These are phyloP conservation scores for Drosophila mojavensis DNA, from an alignment of 1,140 invertebrate species.

Conservation along the genomic window DNA sequence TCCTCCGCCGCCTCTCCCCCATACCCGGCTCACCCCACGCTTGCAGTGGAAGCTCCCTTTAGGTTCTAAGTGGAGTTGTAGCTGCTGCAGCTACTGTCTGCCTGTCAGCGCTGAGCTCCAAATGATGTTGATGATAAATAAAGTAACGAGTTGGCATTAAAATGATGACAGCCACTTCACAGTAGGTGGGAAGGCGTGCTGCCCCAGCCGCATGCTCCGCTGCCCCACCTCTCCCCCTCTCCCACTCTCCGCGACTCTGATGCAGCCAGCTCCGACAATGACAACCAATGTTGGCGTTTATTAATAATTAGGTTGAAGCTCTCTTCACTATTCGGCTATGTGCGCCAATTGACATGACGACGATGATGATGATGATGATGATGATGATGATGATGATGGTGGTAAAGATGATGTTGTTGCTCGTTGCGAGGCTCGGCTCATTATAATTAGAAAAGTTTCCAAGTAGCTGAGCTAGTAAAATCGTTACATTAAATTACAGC, in stretches of 20 bases:
- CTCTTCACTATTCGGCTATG: slow-evolving; percentile 30
- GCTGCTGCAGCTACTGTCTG: slow-evolving; percentile 58
- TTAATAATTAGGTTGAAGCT: slow-evolving; percentile 77
- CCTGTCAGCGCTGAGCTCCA: slow-evolving; percentile 70
- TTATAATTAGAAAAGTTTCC: slow-evolving; percentile 72
- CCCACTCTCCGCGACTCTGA: background rate
- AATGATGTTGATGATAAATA: slow-evolving; percentile 81
- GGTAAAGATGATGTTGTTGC: slow-evolving; percentile 8
- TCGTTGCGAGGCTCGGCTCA: slow-evolving; percentile 37
- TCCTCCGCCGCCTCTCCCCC: background rate
- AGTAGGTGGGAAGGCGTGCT: slow-evolving; percentile 10
- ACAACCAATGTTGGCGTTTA: slow-evolving; percentile 73
- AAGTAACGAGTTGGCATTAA: slow-evolving; percentile 81
- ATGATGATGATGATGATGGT: background rate
- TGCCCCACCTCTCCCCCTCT: background rate
- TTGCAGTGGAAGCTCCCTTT: slow-evolving; percentile 22
- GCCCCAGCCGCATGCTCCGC: background rate
- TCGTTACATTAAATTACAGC: slow-evolving; percentile 47
- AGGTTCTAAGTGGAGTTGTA: slow-evolving; percentile 48
- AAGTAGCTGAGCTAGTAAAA: slow-evolving; percentile 40
- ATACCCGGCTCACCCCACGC: background rate
- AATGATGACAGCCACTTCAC: slow-evolving; percentile 69
- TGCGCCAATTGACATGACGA: slow-evolving; percentile 6
- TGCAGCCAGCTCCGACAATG: slow-evolving; percentile 54
- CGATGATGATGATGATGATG: slow-evolving; percentile 24